Conservation (phyloP, 2,797 vertebrate species). For the Galaxias olidus region DNA sequence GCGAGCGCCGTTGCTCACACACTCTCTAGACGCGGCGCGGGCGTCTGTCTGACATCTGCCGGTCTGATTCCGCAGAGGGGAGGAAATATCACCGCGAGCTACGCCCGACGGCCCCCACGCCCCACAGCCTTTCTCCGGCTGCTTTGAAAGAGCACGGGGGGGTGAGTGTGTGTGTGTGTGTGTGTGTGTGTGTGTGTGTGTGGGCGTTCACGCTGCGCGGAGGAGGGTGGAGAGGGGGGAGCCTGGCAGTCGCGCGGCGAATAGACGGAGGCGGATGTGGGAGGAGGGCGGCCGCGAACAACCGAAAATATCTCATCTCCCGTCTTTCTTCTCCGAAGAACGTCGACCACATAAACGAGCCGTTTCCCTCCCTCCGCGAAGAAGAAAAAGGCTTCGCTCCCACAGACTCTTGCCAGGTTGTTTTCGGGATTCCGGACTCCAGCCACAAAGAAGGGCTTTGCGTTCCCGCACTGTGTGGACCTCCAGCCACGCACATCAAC, state of each 20-base stretch:
- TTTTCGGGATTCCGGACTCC: no score
- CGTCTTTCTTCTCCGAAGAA: background rate
- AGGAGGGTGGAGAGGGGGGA: conserved; percentile 27
- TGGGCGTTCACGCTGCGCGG: no score
- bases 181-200: conserved; percentile 24
- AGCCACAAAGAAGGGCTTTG: no score
- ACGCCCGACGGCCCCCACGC: conserved; percentile 12
- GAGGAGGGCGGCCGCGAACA: background rate
- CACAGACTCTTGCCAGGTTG: no score
- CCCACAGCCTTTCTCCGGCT: conserved; percentile 2
- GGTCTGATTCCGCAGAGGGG: conserved; percentile 30
- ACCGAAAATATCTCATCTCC: background rate
- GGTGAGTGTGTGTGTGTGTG: background rate
- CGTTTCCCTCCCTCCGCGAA: background rate
- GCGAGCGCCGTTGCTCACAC: conserved; percentile 31
- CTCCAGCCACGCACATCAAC: no score
- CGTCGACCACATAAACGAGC: background rate
- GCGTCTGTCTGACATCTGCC: conserved; percentile 24
- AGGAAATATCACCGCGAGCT: conserved; percentile 1
- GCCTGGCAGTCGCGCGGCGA: conserved; percentile 16
- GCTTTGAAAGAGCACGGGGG: background rate
- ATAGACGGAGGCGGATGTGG: background rate
- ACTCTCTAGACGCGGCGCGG: conserved; percentile 39
- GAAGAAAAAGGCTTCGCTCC: background rate
- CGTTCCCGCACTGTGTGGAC: no score